Conservation (phyloP, 2,113 vertebrate species). For the Hippocampus mohnikei region DNA sequence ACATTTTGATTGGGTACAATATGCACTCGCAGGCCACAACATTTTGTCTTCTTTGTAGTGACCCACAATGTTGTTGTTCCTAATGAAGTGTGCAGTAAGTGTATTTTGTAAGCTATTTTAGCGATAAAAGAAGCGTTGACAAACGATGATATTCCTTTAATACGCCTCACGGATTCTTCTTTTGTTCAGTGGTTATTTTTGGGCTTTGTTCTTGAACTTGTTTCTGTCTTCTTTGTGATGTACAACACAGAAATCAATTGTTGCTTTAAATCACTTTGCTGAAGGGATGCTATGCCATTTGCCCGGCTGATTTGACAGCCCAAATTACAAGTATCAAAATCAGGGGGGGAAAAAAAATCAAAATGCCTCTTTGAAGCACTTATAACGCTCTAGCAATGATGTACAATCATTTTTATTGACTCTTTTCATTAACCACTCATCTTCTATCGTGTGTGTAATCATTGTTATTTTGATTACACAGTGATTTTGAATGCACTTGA, state of each 20-base stretch:
- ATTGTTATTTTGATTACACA: neutral
- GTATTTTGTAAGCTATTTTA: neutral
- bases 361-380: slow-evolving; percentile 1
- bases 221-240: slow-evolving; percentile 25
- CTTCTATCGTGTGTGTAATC: neutral
- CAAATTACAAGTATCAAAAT: neutral
- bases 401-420: neutral
- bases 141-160: slow-evolving; percentile 37
- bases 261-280: slow-evolving; percentile 7
- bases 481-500: slow-evolving; percentile 5
- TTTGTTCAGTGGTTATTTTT: slow-evolving; percentile 8
- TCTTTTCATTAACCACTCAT: neutral
- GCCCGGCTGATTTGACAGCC: slow-evolving; percentile 14
- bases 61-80: neutral
- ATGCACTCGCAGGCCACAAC: neutral
- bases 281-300: neutral
- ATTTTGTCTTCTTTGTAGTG: neutral
- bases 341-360: neutral
- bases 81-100: neutral
- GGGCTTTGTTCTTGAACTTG: slow-evolving; percentile 8
- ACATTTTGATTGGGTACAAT: neutral
- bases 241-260: slow-evolving; percentile 23
- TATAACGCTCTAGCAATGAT: neutral
- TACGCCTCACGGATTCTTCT: slow-evolving; percentile 40
- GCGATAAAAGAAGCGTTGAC: slow-evolving; percentile 21